Evolutionary conservation across 1,140 invertebrate genomes (phyloP).

Genomic region (Lamellibrachia luymesi): DNA sequence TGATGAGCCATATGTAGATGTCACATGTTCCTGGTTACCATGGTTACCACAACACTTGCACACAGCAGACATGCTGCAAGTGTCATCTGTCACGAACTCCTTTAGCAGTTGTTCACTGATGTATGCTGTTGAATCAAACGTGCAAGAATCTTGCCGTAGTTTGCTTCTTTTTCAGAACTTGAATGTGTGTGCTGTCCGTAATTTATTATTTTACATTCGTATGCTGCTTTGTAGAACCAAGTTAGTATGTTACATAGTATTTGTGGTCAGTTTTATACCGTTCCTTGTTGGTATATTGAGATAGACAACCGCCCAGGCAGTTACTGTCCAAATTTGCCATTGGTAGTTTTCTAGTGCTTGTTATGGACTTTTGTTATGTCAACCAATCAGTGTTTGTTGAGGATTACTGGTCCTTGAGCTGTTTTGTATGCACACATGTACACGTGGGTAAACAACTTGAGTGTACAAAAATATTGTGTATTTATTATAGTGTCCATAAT

Average conservation of each 20-base stretch:
- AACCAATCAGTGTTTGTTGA: background rate
- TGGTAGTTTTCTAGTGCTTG: background rate
- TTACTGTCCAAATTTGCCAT: background rate
- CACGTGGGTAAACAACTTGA: background rate
- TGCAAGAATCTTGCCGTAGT: background rate
- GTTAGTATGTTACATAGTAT: background rate
- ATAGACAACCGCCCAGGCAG: background rate
- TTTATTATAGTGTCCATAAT: background rate
- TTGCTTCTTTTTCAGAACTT: background rate
- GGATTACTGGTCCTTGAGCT: background rate
- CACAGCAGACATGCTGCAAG: background rate
- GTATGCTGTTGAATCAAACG: too few relatives aligned
- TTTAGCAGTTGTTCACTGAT: background rate
- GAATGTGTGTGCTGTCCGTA: background rate
- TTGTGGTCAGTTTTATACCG: background rate
- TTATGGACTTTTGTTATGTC: background rate
- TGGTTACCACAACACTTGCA: background rate
- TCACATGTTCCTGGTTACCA: too few relatives aligned
- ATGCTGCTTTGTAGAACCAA: background rate
- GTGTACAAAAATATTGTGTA: background rate
- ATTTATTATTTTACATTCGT: background rate
- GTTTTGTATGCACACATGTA: background rate
- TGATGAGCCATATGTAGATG: background rate
- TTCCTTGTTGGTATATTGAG: background rate
- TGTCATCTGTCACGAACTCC: background rate